Evolutionary conservation across 2,113 vertebrate genomes (phyloP).

Genomic region (Pitta sordida): DNA sequence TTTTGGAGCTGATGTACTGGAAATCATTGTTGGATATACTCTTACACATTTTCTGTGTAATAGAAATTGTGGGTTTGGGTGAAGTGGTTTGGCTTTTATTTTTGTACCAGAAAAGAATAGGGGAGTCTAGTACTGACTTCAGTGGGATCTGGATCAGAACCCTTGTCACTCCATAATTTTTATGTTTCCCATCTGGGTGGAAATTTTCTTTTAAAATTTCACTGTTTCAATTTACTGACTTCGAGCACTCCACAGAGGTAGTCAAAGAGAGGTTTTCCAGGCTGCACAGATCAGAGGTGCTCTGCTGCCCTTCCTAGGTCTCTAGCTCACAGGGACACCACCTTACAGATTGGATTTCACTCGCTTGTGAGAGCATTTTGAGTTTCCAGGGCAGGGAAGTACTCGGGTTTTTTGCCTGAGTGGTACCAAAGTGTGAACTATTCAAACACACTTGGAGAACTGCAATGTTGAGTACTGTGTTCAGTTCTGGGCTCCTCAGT

Average conservation of each 20-base stretch:
- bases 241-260: accelerated
- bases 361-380: background rate
- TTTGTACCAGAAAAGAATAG: background rate
- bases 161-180: background rate
- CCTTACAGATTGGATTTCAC: background rate
- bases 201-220: background rate
- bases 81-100: background rate
- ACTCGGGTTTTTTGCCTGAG: background rate
- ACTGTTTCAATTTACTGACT: background rate
- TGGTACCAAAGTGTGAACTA: background rate
- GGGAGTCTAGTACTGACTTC: background rate
- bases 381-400: background rate
- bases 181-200: background rate
- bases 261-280: background rate
- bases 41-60: background rate
- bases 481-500: too few species aligned
- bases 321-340: background rate
- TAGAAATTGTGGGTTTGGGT: background rate
- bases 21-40: background rate
- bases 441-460: background rate
- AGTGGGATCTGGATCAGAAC: background rate
- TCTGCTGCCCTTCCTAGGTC: background rate
- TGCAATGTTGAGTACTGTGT: too few species aligned
- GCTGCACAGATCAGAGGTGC: background rate
- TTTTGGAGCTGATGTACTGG: background rate